A percentile compares a stretch with the other conserved stretches of the same genome.
phyloP scores from a whole-genome alignment of 2,113 vertebrate genomes.

The Calyptommatus sinebrachiatus region DNA sequence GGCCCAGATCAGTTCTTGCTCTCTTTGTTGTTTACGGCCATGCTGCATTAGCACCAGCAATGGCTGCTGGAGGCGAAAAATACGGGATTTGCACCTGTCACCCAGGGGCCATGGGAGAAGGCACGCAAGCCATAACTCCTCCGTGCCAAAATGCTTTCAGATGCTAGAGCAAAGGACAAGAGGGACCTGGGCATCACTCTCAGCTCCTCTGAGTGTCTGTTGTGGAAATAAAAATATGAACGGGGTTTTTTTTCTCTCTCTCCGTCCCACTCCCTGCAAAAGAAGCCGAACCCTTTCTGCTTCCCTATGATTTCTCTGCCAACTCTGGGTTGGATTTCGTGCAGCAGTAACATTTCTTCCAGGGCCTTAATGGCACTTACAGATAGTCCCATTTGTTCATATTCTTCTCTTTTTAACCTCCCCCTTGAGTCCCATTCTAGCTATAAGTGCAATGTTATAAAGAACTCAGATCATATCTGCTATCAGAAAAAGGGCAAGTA shows the following conservation, averaged over 20 bases:
- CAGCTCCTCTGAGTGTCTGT: too few species aligned
- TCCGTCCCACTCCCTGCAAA: too few species aligned
- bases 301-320: neutral
- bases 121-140: neutral
- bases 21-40: neutral
- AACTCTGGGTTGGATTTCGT: neutral
- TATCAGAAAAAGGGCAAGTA: too few species aligned
- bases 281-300: neutral
- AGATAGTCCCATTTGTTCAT: neutral
- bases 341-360: neutral
- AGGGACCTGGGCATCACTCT: too few species aligned
- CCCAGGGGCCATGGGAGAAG: neutral
- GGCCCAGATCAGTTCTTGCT: neutral
- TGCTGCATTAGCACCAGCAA: neutral
- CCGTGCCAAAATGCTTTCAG: neutral
- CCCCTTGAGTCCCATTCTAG: too few species aligned
- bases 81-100: neutral
- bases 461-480: too few species aligned
- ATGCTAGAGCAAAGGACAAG: neutral
- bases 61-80: neutral
- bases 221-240: too few species aligned
- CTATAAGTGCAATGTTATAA: too few species aligned
- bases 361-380: neutral
- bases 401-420: neutral
- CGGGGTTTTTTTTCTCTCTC: too few species aligned